These are phyloP conservation scores for Ceramica pisi DNA, from an alignment of 2,888 invertebrate genomes.

Conservation along the genomic window DNA sequence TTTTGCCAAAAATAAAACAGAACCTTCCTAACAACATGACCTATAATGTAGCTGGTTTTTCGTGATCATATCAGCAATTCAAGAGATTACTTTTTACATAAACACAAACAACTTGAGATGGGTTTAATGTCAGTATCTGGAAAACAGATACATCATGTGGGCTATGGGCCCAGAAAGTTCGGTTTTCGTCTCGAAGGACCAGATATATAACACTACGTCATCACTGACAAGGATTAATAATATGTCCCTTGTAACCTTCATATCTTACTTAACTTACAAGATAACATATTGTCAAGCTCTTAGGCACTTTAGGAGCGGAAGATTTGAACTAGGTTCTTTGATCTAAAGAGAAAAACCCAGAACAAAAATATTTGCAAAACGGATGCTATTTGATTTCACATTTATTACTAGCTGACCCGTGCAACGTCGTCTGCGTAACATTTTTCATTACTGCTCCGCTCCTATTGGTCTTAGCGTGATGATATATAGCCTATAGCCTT, in stretches of 20 bases:
- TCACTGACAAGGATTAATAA: conserved; percentile 47
- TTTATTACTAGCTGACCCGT: too few species aligned
- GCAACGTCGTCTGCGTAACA: too few species aligned
- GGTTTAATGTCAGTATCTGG: neutral
- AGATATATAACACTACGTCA: conserved; percentile 27
- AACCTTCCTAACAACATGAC: too few species aligned
- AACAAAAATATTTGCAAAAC: too few species aligned
- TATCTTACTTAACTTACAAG: conserved; percentile 32
- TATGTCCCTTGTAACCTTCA: conserved; percentile 40
- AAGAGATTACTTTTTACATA: neutral
- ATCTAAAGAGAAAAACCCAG: neutral
- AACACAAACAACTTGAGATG: neutral
- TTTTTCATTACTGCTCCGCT: too few species aligned
- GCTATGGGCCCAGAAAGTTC: conserved; percentile 30
- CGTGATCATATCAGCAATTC: neutral
- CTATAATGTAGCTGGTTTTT: neutral
- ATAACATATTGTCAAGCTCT: conserved; percentile 15
- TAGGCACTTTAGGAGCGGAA: neutral
- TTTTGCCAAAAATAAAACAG: too few species aligned
- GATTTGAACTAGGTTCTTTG: neutral
- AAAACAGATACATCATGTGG: conserved; percentile 40
- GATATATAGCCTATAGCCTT: too few species aligned
- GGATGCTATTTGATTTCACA: too few species aligned
- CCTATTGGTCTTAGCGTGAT: too few species aligned
- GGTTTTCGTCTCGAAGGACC: conserved; percentile 32